These are phyloP conservation scores for Drosophila jambulina DNA, from an alignment of 1,140 invertebrate species.

Conservation along the genomic window DNA sequence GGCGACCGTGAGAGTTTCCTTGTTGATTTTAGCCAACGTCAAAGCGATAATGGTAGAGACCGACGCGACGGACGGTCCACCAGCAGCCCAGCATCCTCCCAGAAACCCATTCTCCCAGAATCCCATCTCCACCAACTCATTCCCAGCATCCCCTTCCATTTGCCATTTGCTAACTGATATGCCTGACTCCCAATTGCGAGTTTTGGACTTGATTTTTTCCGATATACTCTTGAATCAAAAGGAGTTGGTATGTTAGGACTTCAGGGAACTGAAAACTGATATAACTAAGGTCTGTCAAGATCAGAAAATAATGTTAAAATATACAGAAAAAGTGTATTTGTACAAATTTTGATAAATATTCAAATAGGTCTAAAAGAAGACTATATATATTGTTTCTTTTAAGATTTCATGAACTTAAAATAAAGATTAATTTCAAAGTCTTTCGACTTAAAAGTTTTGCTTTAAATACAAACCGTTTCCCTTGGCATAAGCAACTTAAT, in stretches of 20 bases:
- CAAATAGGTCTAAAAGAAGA: too few species aligned
- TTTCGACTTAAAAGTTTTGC: neutral
- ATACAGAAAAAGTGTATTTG: too few species aligned
- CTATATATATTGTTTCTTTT: neutral
- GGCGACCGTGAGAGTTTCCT: slow-evolving; percentile 37
- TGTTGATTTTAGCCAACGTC: slow-evolving; percentile 75
- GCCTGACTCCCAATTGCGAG: slow-evolving; percentile 71
- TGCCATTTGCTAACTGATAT: slow-evolving; percentile 72
- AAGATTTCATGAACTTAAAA: neutral
- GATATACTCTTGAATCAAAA: slow-evolving; percentile 4
- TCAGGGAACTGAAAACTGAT: neutral
- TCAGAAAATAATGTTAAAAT: too few species aligned
- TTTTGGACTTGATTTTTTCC: slow-evolving; percentile 70
- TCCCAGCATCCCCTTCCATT: slow-evolving; percentile 19
- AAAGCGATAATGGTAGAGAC: slow-evolving; percentile 68
- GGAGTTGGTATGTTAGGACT: neutral
- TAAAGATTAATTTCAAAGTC: neutral
- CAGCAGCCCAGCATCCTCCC: slow-evolving; percentile 1
- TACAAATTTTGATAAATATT: too few species aligned
- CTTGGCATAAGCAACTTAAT: neutral
- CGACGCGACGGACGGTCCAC: neutral
- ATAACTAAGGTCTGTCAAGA: too few species aligned
- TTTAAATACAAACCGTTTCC: neutral
- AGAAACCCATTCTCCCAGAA: slow-evolving; percentile 1
- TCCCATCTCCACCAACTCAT: neutral